These are phyloP conservation scores for Diorhabda elongata DNA, from an alignment of 1,140 invertebrate species.

Conservation along the genomic window DNA sequence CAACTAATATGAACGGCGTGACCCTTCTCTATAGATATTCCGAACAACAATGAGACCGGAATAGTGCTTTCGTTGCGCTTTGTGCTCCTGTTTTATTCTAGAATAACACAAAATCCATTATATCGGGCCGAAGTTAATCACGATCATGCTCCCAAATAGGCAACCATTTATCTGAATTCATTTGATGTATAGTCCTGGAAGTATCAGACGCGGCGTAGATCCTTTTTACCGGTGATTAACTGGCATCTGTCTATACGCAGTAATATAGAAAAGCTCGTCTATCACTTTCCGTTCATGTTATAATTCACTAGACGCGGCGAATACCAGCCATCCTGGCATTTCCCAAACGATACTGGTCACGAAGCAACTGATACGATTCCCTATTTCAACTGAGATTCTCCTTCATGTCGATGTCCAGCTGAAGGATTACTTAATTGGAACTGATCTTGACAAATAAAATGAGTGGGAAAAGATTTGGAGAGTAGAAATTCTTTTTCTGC, in stretches of 20 bases:
- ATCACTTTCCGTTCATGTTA: conserved; percentile 1
- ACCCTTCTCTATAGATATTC: neutral
- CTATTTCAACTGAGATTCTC: neutral
- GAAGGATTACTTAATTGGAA: neutral
- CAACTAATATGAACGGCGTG: neutral
- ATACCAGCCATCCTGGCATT: neutral
- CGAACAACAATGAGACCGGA: neutral
- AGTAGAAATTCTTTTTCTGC: too few relatives aligned
- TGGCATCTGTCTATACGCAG: conserved; percentile 13
- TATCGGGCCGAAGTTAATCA: conserved; percentile 17
- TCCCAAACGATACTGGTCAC: conserved; percentile 1
- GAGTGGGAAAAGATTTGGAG: neutral
- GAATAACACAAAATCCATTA: conserved; percentile 4
- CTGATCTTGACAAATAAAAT: neutral
- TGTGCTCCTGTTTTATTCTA: conserved; percentile 2
- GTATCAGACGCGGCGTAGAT: conserved; percentile 14
- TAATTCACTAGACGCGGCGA: conserved; percentile 9
- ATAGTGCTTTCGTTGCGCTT: conserved; percentile 1
- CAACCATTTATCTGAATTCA: conserved; percentile 18
- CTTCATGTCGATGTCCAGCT: conserved; percentile 1
- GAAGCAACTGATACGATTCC: neutral
- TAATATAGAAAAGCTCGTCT: conserved; percentile 18
- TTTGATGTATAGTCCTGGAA: conserved; percentile 15
- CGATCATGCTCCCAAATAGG: conserved; percentile 16
- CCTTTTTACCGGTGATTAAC: conserved; percentile 20